Base-by-base conservation (phyloP, 35 echinoderm and acorn worm genomes). In the Strongylocentrotus purpuratus region DNA sequence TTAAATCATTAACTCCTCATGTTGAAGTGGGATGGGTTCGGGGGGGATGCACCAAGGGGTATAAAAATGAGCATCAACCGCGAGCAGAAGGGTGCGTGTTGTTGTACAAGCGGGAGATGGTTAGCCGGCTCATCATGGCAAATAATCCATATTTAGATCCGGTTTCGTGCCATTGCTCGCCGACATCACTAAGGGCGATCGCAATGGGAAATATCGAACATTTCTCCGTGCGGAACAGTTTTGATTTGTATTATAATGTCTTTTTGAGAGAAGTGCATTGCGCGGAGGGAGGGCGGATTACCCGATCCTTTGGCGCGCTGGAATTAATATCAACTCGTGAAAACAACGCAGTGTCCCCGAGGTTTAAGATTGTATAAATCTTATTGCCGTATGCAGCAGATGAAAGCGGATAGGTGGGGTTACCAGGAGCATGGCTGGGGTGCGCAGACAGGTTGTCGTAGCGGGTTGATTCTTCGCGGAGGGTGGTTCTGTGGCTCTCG, bases 241-340 rank as follows among this genome's bases (percentile, higher is more conserved):
- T 78, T 78, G 65, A 78, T 78, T 78, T 78, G 65, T 78, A 78
- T 78, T 25, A 46, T 46, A 89, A 33, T 46, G 45, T 89, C 33
- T 89, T 46, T 89, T 89, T 50, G 91, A 9, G 48, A 47, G 46
- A 93, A 93, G 48, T 46, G 46, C n/a, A 93, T 18, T 31, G 46
- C 32, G 91, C 31, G 91, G 91, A 93, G 46, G 48, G 91, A 41
- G 87, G 45, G 45, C 32, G 45, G 87, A 89, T 89, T 89, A 46
- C 45, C 17, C 31, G 32, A 89, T 93, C 46, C 91, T 58, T n/a
- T 46, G 91, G 48, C 22, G 10, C 45, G 46, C 31, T 58, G 91
- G 91, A 93, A 93, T 93, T 93, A 93, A 93, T 93, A 93, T 93
- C 91, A 93, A 22, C 91, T 93, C 91, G 91, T 93, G 46, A 47